A percentile compares a stretch with the other conserved stretches of the same genome.
Evolutionary conservation across 2,888 invertebrate species (phyloP).

Genomic region (Scrobipalpa atriplicella): DNA sequence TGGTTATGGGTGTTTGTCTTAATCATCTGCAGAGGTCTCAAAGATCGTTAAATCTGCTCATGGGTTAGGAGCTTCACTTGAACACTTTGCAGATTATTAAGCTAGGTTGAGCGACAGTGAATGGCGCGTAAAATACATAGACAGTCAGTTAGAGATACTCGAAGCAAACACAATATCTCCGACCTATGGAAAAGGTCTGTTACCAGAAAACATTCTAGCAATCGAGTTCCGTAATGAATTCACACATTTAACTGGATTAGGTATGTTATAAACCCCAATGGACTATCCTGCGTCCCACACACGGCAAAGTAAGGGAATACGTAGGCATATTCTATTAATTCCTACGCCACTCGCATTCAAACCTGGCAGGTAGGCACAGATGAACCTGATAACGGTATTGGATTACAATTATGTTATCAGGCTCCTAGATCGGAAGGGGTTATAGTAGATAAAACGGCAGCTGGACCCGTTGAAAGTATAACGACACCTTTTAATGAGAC

Average conservation of each 20-base stretch:
- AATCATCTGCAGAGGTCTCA: not conserved
- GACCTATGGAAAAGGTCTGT: not conserved
- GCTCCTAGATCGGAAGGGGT: constrained; percentile 62
- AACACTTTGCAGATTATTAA: not conserved
- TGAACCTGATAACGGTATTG: constrained; percentile 65
- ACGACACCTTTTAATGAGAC: constrained; percentile 74
- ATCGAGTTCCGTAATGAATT: not conserved
- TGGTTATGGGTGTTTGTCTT: not conserved
- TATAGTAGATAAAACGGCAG: constrained; percentile 70
- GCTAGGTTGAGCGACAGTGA: too few relatives aligned
- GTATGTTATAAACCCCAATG: constrained; percentile 6
- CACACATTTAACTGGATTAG: constrained; percentile 5
- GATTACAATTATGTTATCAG: constrained; percentile 77
- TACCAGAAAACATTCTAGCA: constrained; percentile 4
- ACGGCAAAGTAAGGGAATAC: constrained; percentile 25
- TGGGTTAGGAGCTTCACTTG: too few relatives aligned
- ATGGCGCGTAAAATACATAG: too few relatives aligned
- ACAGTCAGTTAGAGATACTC: not conserved
- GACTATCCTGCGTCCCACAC: constrained; percentile 10
- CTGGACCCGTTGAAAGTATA: constrained; percentile 65
- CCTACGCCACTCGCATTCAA: constrained; percentile 28
- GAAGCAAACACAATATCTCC: not conserved
- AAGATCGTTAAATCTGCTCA: too few relatives aligned
- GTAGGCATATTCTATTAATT: constrained; percentile 31
- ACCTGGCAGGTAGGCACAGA: constrained; percentile 51